Percentiles rank a stretch among this genome's conserved stretches.
Evolutionary conservation across 2,888 invertebrate genomes (phyloP).

Genomic region (Abscondita cerata): DNA sequence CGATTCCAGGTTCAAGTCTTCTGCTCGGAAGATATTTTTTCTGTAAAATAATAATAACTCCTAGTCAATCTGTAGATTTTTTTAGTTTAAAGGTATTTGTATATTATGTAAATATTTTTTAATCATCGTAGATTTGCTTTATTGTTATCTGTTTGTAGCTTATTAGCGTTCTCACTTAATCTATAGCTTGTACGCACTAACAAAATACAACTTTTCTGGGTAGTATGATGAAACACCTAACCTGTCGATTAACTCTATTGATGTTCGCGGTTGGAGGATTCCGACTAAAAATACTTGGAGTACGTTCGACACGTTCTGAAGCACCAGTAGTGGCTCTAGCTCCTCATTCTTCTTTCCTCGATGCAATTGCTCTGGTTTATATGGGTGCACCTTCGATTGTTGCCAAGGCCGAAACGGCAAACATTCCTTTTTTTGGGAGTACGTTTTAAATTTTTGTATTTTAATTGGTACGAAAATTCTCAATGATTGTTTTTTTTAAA

Average conservation of each 20-base stretch:
- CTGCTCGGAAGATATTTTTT: no score
- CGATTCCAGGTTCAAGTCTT: no score
- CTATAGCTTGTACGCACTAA: slow-evolving; percentile 17
- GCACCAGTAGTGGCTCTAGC: slow-evolving; percentile 88
- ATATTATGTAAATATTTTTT: no score
- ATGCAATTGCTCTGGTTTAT: slow-evolving; percentile 82
- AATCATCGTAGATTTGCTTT: no score
- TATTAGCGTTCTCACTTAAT: neutral
- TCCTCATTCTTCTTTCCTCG: slow-evolving; percentile 92
- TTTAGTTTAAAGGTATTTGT: no score
- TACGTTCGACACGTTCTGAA: slow-evolving; percentile 64
- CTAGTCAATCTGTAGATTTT: no score
- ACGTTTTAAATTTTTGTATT: slow-evolving; percentile 56
- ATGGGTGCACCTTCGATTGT: slow-evolving; percentile 89
- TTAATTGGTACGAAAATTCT: slow-evolving; percentile 8
- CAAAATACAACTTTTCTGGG: slow-evolving; percentile 29
- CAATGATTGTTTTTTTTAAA: neutral
- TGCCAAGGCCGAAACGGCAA: slow-evolving; percentile 84
- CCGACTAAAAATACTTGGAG: slow-evolving; percentile 80
- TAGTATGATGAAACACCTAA: slow-evolving; percentile 64
- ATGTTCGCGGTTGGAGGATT: slow-evolving; percentile 85
- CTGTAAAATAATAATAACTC: no score
- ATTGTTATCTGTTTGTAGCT: no score
- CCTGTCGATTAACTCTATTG: slow-evolving; percentile 74
- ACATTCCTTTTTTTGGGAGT: slow-evolving; percentile 91